Percentiles rank a stretch among this genome's conserved stretches.
These are phyloP conservation scores for Parazoanthus swiftii DNA, from an alignment of 92 coral and sea anemone genomes.

Conservation along the genomic window DNA sequence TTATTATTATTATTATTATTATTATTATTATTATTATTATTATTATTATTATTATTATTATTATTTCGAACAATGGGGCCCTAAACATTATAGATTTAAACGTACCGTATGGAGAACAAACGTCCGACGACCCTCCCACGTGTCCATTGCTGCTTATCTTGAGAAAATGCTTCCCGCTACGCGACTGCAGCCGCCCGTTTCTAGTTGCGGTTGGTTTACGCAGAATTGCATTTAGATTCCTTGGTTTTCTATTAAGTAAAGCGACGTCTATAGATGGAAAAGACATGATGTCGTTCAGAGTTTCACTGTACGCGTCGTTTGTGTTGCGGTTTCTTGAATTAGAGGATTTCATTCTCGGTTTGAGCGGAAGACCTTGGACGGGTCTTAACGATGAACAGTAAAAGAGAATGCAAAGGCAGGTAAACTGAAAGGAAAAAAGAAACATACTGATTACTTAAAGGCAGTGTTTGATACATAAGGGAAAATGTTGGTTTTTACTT, in stretches of 20 bases:
- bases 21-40: too few relatives aligned
- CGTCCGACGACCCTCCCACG: neutral
- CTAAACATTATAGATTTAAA: neutral
- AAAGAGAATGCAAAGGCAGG: slow-evolving; percentile 3
- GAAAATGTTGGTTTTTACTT: too few relatives aligned
- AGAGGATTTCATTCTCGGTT: neutral
- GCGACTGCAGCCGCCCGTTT: slow-evolving; percentile 13
- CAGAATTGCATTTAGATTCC: slow-evolving; percentile 6
- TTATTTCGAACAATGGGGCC: too few relatives aligned
- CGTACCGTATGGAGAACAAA: slow-evolving; percentile 25
- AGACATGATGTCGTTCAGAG: neutral
- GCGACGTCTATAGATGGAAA: neutral
- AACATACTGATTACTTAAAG: too few relatives aligned
- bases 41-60: too few relatives aligned
- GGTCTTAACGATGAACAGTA: neutral
- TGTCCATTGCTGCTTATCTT: slow-evolving; percentile 22
- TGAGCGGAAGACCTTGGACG: slow-evolving; percentile 16
- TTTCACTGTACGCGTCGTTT: neutral
- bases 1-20: too few relatives aligned
- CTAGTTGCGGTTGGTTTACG: neutral
- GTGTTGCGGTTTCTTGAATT: slow-evolving; percentile 11
- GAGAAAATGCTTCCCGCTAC: slow-evolving; percentile 15
- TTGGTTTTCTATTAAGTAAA: slow-evolving; percentile 13
- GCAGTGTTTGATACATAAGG: neutral
- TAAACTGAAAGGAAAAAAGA: slow-evolving; percentile 17